Conservation (phyloP, 2,888 invertebrate species). For the Muscina levida region DNA sequence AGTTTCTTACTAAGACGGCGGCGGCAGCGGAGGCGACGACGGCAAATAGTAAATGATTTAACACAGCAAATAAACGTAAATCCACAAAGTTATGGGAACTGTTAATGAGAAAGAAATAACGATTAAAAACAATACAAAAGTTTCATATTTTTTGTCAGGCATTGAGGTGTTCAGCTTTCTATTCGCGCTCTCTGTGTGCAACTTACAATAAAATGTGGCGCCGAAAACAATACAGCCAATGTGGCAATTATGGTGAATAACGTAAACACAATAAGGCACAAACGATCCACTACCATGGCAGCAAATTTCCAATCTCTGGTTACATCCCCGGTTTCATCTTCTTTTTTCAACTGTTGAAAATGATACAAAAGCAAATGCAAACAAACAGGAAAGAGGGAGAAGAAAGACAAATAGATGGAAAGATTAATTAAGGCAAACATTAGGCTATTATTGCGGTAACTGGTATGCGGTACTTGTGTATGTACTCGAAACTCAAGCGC, state of each 20-base stretch:
- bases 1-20: conserved; percentile 46
- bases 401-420: conserved; percentile 3
- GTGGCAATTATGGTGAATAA: conserved; percentile 98
- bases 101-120: conserved; percentile 42
- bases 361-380: too few species aligned
- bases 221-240: conserved; percentile 96
- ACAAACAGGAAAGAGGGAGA: too few species aligned
- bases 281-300: conserved; percentile 99
- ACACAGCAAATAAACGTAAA: conserved; percentile 54
- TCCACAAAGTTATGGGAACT: conserved; percentile 74
- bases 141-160: conserved; percentile 12
- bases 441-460: too few species aligned
- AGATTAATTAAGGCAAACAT: too few species aligned
- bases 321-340: conserved; percentile 95
- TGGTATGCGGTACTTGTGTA: too few species aligned
- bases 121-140: too few species aligned
- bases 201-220: conserved; percentile 95
- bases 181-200: too few species aligned
- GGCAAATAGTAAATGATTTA: conserved; percentile 56
- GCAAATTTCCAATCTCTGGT: conserved; percentile 99
- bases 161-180: too few species aligned
- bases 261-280: conserved; percentile 99
- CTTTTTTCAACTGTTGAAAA: conserved; percentile 88
- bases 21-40: conserved; percentile 6
- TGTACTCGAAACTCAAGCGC: too few species aligned